phyloP scores from a whole-genome alignment of 2,113 vertebrate species.

The Boleophthalmus pectinirostris region DNA sequence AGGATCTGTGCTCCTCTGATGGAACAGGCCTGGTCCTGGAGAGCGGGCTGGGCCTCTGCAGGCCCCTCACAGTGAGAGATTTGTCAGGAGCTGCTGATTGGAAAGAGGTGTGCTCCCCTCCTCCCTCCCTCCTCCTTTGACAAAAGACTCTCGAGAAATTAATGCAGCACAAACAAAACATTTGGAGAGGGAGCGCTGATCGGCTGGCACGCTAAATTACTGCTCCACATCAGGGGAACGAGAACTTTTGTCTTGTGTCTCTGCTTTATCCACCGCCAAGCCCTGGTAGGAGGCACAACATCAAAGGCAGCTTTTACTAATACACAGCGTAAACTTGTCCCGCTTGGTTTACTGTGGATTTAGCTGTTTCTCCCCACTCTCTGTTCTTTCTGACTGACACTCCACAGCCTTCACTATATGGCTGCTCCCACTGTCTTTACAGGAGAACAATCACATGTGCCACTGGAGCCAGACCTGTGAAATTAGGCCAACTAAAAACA shows the following conservation, averaged over 20 bases:
- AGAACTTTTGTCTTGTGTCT: conserved; percentile 66
- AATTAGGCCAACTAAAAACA: conserved; percentile 15
- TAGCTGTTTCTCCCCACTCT: conserved; percentile 15
- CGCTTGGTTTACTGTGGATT: conserved; percentile 49
- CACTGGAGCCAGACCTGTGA: conserved; percentile 21
- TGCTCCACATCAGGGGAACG: conserved; percentile 51
- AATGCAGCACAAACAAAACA: conserved; percentile 65
- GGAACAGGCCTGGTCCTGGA: conserved; percentile 10
- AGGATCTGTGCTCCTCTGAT: conserved; percentile 16
- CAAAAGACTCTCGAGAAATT: conserved; percentile 52
- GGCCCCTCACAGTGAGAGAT: conserved; percentile 33
- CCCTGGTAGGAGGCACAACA: conserved; percentile 56
- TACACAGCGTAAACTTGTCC: conserved; percentile 65
- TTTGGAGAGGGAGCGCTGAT: conserved; percentile 43
- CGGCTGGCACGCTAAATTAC: conserved; percentile 54
- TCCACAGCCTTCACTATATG: conserved; percentile 25
- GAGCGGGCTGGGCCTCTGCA: not conserved
- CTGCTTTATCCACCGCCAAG: conserved; percentile 31
- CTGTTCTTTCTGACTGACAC: conserved; percentile 52
- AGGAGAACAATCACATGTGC: conserved; percentile 31
- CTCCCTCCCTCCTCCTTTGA: conserved; percentile 1
- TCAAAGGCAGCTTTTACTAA: conserved; percentile 64
- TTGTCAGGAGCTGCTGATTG: conserved; percentile 53
- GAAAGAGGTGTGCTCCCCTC: conserved; percentile 9
- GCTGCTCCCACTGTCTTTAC: conserved; percentile 23